Percentiles rank a stretch among this genome's conserved stretches.
These are phyloP conservation scores for Micoletzkya japonica DNA, from an alignment of 2,888 invertebrate species.

Conservation along the genomic window DNA sequence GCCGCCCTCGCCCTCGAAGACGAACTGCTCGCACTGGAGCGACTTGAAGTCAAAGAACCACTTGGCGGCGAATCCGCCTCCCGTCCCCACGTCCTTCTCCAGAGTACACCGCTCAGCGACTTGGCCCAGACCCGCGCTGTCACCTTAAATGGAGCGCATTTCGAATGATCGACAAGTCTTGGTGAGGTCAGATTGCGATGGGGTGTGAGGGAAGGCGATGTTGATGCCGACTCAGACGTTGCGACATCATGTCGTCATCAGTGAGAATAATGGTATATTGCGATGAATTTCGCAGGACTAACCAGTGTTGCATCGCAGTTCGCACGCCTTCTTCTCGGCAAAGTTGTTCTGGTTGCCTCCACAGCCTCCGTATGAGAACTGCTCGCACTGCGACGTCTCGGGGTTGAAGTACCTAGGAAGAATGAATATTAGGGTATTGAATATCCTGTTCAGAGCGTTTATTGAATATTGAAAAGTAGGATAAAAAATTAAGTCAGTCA, in stretches of 20 bases:
- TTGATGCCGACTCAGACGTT: too few species aligned
- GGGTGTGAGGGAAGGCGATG: too few species aligned
- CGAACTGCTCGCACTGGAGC: constrained; percentile 61
- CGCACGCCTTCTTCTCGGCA: constrained; percentile 41
- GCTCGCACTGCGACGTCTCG: constrained; percentile 54
- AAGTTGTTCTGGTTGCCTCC: constrained; percentile 62
- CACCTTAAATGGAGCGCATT: constrained; percentile 25
- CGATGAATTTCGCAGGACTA: too few species aligned
- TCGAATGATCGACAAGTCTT: too few species aligned
- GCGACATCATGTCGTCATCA: too few species aligned
- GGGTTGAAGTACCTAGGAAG: constrained; percentile 55
- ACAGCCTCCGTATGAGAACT: constrained; percentile 61
- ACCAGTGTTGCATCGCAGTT: constrained; percentile 43
- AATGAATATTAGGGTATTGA: background rate
- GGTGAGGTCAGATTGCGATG: too few species aligned
- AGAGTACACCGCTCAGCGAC: constrained; percentile 55
- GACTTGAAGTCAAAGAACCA: constrained; percentile 62
- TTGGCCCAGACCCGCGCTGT: constrained; percentile 38
- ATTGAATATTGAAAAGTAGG: too few species aligned
- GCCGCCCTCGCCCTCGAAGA: constrained; percentile 59
- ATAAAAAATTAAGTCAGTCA: background rate
- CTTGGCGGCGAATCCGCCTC: constrained; percentile 58
- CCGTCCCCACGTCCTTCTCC: constrained; percentile 53
- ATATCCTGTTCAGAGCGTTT: background rate
- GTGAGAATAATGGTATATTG: too few species aligned